Evolutionary conservation across 2,113 vertebrate genomes (phyloP).

Genomic region (Ammodytes marinus): DNA sequence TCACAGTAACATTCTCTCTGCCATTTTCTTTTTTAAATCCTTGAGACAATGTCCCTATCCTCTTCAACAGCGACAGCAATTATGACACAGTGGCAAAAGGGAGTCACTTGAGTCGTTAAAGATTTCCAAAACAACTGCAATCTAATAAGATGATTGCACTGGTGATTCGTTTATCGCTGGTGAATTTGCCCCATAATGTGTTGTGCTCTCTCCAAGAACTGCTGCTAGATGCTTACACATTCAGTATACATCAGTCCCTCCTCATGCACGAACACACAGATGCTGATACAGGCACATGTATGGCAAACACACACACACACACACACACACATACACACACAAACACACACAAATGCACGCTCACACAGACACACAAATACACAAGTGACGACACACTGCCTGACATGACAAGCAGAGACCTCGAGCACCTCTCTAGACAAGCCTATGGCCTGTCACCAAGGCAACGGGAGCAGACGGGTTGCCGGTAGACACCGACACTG

Average conservation of each 20-base stretch:
- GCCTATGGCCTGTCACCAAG: constrained; percentile 80
- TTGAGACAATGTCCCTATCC: neutral
- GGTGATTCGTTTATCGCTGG: constrained; percentile 20
- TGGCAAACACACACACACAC: neutral
- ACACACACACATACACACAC: neutral
- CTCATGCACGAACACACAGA: neutral
- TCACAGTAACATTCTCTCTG: neutral
- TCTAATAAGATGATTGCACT: constrained; percentile 37
- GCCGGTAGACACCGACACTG: constrained; percentile 63
- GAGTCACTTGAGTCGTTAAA: constrained; percentile 31
- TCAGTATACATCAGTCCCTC: too few species aligned
- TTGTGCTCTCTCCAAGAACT: neutral
- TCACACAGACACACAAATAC: neutral
- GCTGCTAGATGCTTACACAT: neutral
- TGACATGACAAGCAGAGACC: constrained; percentile 44
- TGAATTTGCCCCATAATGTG: constrained; percentile 42
- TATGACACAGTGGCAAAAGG: constrained; percentile 26
- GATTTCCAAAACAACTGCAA: constrained; percentile 14
- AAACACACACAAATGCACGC: constrained; percentile 18
- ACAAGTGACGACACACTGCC: constrained; percentile 18
- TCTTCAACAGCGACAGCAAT: constrained; percentile 20
- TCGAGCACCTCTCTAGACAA: constrained; percentile 73
- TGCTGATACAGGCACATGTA: neutral
- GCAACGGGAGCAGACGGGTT: constrained; percentile 77
- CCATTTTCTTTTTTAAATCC: neutral